Base-by-base conservation (phyloP, 2,113 vertebrate species). In the Grantiella picta region DNA sequence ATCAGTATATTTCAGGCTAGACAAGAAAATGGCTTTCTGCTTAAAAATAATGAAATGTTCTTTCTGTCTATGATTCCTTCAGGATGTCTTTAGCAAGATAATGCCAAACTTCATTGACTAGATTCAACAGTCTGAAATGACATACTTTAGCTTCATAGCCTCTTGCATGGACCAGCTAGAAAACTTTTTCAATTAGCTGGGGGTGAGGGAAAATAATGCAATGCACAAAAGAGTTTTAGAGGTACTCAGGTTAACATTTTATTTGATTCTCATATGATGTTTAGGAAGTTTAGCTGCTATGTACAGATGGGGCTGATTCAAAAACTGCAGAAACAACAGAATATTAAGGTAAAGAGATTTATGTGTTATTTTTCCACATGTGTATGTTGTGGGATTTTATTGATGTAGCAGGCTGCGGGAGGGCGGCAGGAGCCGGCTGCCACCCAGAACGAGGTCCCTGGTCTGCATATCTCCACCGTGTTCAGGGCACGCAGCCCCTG, bases 331-430 rank as follows among this genome's bases (percentile, higher is more conserved):
- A 78, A 69, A 3, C 25, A 82, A 35, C 7, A 45, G 12, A 87
- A 44, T 47, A 44, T 63, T 59, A 54, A 18, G 29, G 23, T 29
- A 45, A 73, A 82, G 21, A 33, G 0, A 3, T 40, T 64, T 80
- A 47, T 2, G 0, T 42, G 10, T 61, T 79, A 23, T 72, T 79
- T 84, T 56, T 54, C 50, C 14, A 13, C 20, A 15, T 53, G 14
- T 42, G 10, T 85, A 5, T 1, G 0, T 1, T 8, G 7, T 1
- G 2, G 14, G 38, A 40, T 8, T 3, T 60, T 66, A 53, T 36
- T 64, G n/a, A n/a, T n/a, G n/a, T n/a, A n/a, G n/a, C n/a, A n/a
- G n/a, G n/a, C n/a, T n/a, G n/a, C n/a, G n/a, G n/a, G n/a, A n/a
- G n/a, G n/a, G n/a, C n/a, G n/a, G n/a, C n/a, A n/a, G n/a, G n/a